Base-by-base conservation (phyloP, 2,888 invertebrate species). In the Nysson spinosus region DNA sequence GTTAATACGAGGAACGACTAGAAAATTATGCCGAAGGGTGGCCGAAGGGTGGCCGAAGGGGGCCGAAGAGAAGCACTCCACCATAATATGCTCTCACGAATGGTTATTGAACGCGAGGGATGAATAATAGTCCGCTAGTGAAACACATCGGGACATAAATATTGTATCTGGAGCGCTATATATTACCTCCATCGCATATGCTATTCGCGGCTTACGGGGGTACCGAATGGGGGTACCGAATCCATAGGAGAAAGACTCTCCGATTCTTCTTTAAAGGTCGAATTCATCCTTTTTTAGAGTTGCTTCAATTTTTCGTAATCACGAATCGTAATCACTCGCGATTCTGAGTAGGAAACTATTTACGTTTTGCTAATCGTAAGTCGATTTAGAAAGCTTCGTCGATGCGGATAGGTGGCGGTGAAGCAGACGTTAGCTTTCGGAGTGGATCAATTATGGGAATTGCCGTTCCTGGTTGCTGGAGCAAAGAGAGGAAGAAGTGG, bases 121-220 rank as follows among this genome's bases (percentile, higher is more conserved):
- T 86, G 85, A 86, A 85, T 86, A 85, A 86, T 85, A 85, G 84
- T 82, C 82, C 83, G 85, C 82, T 85, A 82, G 85, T 82, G 84
- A 86, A 86, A 85, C 84, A 85, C 83, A 77, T 78, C 78, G 73
- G 78, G 83, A 81, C 85, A 85, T 85, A 85, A 85, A 85, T 85
- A 85, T 85, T 85, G 85, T 84, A 85, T 85, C 84, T 85, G 78
- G 85, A 85, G 76, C 85, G 82, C 83, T 85, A 82, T 85, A 85
- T 83, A 85, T 85, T 84, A 85, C 82, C 80, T 77, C 80, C 82
- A 83, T 83, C 83, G 83, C 83, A 84, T 84, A 79, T 78, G 82
- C 83, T 83, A 83, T 81, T 82, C 81, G 72, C 35, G 77, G 77
- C 49, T n/a, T n/a, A n/a, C n/a, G n/a, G n/a, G n/a, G n/a, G n/a